Percentiles rank a stretch among this genome's conserved stretches.
phyloP scores from a whole-genome alignment of 2,888 invertebrate species.

The Coecobrya sp. region DNA sequence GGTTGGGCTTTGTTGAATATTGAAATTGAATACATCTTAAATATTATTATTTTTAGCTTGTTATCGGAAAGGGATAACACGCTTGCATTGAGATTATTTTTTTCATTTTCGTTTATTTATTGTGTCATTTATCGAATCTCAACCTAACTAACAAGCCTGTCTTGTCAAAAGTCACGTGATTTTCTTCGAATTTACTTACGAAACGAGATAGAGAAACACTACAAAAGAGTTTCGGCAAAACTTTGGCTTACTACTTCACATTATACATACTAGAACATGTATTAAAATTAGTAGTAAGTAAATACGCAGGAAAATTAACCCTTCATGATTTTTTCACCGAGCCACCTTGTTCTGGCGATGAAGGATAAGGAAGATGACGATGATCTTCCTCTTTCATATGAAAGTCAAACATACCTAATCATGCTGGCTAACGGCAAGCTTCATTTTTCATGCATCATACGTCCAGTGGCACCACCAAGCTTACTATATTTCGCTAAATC shows the following conservation, averaged over 20 bases:
- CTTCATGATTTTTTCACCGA: background rate
- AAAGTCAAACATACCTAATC: no score
- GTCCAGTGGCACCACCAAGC: background rate
- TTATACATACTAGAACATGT: no score
- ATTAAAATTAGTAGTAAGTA: no score
- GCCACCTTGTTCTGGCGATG: background rate
- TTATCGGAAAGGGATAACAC: no score
- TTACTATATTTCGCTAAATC: background rate
- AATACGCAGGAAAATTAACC: constrained; percentile 1
- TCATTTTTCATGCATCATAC: constrained; percentile 43
- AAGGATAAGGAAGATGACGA: background rate
- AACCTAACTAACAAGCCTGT: constrained; percentile 8
- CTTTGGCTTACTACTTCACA: no score
- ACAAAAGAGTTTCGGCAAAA: background rate
- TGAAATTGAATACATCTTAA: no score
- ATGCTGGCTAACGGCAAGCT: background rate
- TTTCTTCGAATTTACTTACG: background rate
- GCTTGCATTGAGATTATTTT: no score
- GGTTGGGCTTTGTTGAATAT: no score
- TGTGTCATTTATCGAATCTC: constrained; percentile 26
- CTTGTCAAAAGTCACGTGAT: constrained; percentile 21
- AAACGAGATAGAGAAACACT: background rate
- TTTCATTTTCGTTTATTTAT: constrained; percentile 9
- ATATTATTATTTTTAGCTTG: no score
- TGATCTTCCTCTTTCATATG: no score